A percentile compares a stretch with the other conserved stretches of the same genome.
phyloP scores from a whole-genome alignment of 2,113 vertebrate genomes.

The Apistogramma diplotaenia region DNA sequence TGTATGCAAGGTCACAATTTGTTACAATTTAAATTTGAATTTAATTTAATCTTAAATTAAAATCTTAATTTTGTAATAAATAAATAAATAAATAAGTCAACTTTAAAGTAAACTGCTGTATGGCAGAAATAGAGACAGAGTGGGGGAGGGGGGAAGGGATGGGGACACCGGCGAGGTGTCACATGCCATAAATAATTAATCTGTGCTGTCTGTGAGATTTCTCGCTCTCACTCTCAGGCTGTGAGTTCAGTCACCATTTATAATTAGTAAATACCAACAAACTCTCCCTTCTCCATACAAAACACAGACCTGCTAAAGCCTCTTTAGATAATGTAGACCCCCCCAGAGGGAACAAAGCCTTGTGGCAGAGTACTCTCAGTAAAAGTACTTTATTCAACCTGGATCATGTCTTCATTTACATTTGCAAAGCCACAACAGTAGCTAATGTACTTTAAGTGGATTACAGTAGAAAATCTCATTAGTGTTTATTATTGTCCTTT shows the following conservation, averaged over 20 bases:
- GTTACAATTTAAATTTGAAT: background rate
- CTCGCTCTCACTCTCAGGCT: background rate
- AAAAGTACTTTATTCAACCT: background rate
- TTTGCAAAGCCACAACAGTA: background rate
- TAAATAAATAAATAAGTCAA: background rate
- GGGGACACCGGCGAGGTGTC: background rate
- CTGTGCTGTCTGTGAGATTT: background rate
- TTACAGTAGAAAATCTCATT: slow-evolving; percentile 12
- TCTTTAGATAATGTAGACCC: background rate
- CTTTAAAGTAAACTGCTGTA: background rate
- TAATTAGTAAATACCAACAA: slow-evolving; percentile 2
- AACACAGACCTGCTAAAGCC: background rate
- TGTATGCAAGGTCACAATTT: background rate
- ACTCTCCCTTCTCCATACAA: background rate
- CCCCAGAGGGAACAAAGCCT: background rate
- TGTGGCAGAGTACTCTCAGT: background rate
- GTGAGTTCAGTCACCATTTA: background rate
- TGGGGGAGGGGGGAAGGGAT: background rate
- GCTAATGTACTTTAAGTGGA: slow-evolving; percentile 13
- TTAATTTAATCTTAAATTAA: background rate
- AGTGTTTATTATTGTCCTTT: slow-evolving; percentile 14
- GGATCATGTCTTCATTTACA: background rate
- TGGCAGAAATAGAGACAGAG: background rate
- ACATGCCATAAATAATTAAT: background rate
- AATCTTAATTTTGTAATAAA: background rate